phyloP scores from a whole-genome alignment of 2,113 vertebrate genomes.

The Urocolius indicus region DNA sequence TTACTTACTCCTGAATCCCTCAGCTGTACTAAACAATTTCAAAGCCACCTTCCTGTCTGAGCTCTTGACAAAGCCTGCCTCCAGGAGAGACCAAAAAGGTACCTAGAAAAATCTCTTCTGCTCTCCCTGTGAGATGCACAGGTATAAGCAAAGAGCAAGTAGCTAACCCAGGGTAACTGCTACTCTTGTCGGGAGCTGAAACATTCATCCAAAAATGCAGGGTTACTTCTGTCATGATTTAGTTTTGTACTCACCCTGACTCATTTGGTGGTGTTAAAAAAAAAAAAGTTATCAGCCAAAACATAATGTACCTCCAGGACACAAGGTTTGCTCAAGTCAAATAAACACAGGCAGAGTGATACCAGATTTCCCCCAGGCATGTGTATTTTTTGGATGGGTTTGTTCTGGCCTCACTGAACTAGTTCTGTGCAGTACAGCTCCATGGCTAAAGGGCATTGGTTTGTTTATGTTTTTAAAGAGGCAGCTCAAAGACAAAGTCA shows the following conservation, averaged over 20 bases:
- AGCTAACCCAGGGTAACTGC: neutral
- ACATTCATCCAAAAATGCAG: neutral
- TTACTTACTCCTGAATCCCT: neutral
- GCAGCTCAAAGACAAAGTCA: neutral
- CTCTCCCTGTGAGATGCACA: neutral
- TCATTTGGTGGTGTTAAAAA: neutral
- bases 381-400: neutral
- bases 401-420: neutral
- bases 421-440: neutral
- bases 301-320: neutral
- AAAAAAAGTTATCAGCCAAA: neutral
- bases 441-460: neutral
- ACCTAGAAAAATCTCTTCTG: neutral
- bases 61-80: neutral
- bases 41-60: neutral
- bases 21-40: neutral
- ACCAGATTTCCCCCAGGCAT: neutral
- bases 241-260: too few relatives aligned
- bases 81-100: neutral
- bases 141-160: neutral
- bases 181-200: neutral
- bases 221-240: neutral
- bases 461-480: neutral
- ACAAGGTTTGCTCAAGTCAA: neutral
- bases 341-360: neutral